Evolutionary conservation across 2,888 invertebrate species (phyloP).

Genomic region (Campoletis raptor): DNA sequence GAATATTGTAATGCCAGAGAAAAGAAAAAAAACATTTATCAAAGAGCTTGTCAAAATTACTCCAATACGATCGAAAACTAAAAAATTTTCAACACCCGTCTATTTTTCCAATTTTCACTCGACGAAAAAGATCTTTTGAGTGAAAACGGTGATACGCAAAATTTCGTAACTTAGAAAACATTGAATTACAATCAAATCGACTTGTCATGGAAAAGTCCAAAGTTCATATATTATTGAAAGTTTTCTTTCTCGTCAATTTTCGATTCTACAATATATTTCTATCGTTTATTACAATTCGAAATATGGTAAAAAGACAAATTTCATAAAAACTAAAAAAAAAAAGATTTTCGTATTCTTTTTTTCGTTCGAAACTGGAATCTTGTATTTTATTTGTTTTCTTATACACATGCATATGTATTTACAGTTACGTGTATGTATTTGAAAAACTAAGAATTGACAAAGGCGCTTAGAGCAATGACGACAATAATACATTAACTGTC

Average conservation of each 20-base stretch:
- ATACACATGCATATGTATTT: not conserved
- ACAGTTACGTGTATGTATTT: not conserved
- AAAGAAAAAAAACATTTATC: not conserved
- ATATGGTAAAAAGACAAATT: not conserved
- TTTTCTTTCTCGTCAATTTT: not conserved
- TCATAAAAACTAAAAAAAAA: not conserved
- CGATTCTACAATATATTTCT: not conserved
- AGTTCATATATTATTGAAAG: not conserved
- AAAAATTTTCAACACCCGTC: not conserved
- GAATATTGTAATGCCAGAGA: not conserved
- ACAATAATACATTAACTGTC: constrained; percentile 22
- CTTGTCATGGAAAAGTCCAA: constrained; percentile 9
- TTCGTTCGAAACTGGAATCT: constrained; percentile 2
- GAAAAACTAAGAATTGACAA: not conserved
- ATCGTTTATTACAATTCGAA: not conserved
- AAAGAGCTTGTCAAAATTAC: not conserved
- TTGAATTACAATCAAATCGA: not conserved
- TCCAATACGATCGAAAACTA: not conserved
- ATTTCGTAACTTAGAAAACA: not conserved
- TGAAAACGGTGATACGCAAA: not conserved
- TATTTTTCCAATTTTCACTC: not conserved
- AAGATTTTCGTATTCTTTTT: constrained; percentile 2
- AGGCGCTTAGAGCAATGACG: not conserved
- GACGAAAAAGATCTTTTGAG: not conserved
- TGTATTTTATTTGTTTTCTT: not conserved